phyloP scores from a whole-genome alignment of 2,113 vertebrate species.

The Gymnogyps californianus region DNA sequence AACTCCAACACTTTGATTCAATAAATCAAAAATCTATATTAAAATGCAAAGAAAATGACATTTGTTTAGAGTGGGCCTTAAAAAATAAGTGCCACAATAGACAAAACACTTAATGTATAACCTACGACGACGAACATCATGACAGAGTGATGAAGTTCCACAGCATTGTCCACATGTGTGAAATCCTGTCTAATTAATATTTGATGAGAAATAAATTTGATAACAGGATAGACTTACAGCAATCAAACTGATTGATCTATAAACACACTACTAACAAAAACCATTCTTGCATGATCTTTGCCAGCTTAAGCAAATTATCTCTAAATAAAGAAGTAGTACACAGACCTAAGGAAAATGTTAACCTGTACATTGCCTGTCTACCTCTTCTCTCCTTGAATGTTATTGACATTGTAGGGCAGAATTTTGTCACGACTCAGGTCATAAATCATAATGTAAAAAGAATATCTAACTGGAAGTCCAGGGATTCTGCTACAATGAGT shows the following conservation, averaged over 20 bases:
- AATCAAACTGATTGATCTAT: constrained; percentile 72
- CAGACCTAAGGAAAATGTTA: constrained; percentile 46
- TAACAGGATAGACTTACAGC: constrained; percentile 66
- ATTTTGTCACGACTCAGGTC: not conserved
- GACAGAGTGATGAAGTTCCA: not conserved
- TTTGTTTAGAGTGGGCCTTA: not conserved
- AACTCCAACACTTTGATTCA: not conserved
- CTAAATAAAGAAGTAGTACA: constrained; percentile 64
- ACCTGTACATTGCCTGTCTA: constrained; percentile 10
- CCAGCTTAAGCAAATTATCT: constrained; percentile 67
- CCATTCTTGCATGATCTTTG: constrained; percentile 17
- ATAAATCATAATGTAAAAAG: not conserved
- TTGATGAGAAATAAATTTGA: constrained; percentile 68
- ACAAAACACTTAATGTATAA: not conserved
- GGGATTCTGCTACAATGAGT: not conserved
- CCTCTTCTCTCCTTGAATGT: not conserved
- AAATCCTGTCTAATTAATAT: constrained; percentile 65
- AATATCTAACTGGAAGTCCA: not conserved
- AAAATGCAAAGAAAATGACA: not conserved
- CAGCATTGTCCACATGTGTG: not conserved
- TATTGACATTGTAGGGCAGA: not conserved
- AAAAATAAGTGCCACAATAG: not conserved
- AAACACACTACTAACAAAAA: constrained; percentile 53
- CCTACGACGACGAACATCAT: not conserved
- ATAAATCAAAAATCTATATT: not conserved